phyloP scores from a whole-genome alignment of 2,888 invertebrate genomes.

The Acronicta leporina region DNA sequence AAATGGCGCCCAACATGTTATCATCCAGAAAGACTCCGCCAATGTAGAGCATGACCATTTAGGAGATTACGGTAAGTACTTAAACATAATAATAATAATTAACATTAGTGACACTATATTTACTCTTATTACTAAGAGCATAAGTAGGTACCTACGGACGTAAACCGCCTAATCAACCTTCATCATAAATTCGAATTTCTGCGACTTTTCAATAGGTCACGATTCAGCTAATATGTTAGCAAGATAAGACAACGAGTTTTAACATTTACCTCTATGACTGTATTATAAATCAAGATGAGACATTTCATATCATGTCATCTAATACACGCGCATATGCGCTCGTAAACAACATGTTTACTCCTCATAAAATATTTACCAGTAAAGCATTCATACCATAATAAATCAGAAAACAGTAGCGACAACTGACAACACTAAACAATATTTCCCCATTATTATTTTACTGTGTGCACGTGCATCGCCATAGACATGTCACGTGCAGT shows the following conservation, averaged over 20 bases:
- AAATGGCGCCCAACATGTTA: conserved; percentile 92
- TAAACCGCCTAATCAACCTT: too few species aligned
- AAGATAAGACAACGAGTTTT: background rate
- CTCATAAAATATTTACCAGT: conserved; percentile 26
- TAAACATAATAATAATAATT: too few species aligned
- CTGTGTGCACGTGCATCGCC: conserved; percentile 53
- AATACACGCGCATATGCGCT: conserved; percentile 11
- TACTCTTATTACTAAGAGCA: too few species aligned
- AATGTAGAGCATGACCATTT: conserved; percentile 89
- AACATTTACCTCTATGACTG: conserved; percentile 5
- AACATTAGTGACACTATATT: too few species aligned
- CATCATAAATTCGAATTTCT: too few species aligned
- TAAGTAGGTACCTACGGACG: too few species aligned
- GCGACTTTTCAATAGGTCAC: too few species aligned
- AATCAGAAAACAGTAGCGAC: conserved; percentile 42
- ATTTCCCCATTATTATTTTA: conserved; percentile 46
- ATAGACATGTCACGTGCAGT: conserved; percentile 56
- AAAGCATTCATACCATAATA: conserved; percentile 31
- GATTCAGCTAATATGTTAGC: too few species aligned
- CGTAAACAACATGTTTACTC: conserved; percentile 32
- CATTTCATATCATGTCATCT: conserved; percentile 6
- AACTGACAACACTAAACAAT: conserved; percentile 20
- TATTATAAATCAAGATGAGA: conserved; percentile 20
- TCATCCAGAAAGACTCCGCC: conserved; percentile 91
- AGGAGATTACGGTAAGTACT: conserved; percentile 94